Conservation (phyloP, 2,888 invertebrate species). For the Archips xylosteana region DNA sequence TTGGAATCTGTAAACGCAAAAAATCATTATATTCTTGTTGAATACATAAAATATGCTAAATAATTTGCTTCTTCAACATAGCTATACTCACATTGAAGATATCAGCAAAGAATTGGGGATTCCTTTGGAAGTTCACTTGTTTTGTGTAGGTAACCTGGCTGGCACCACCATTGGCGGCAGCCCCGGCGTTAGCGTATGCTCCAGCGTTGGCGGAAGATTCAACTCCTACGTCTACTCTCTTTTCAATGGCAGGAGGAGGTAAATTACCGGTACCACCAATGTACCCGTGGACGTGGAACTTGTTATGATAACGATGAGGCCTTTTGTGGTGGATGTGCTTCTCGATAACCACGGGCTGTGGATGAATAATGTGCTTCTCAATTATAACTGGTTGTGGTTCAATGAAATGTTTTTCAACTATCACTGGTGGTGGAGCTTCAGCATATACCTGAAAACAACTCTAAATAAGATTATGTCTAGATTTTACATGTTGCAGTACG, state of each 20-base stretch:
- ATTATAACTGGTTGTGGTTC: constrained; percentile 61
- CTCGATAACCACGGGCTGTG: constrained; percentile 51
- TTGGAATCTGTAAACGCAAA: constrained; percentile 84
- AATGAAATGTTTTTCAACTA: constrained; percentile 64
- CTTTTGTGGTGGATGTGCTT: constrained; percentile 48
- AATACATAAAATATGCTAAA: background rate
- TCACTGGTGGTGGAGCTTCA: constrained; percentile 55
- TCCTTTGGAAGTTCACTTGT: constrained; percentile 63
- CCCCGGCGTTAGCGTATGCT: constrained; percentile 47
- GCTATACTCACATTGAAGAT: constrained; percentile 87
- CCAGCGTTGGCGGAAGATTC: constrained; percentile 56
- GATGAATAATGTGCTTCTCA: constrained; percentile 63
- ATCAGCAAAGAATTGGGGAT: constrained; percentile 84
- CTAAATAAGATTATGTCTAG: constrained; percentile 17
- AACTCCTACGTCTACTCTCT: constrained; percentile 66
- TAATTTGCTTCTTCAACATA: background rate
- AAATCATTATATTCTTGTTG: background rate
- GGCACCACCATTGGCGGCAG: constrained; percentile 49
- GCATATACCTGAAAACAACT: constrained; percentile 62
- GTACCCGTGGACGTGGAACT: constrained; percentile 70
- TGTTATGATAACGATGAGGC: constrained; percentile 66
- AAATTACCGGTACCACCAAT: constrained; percentile 57
- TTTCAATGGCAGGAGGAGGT: constrained; percentile 58
- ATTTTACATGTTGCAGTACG: background rate
- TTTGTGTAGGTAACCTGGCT: constrained; percentile 62